Conservation (phyloP, 2,888 invertebrate genomes). For the Drosophila subquinaria region DNA sequence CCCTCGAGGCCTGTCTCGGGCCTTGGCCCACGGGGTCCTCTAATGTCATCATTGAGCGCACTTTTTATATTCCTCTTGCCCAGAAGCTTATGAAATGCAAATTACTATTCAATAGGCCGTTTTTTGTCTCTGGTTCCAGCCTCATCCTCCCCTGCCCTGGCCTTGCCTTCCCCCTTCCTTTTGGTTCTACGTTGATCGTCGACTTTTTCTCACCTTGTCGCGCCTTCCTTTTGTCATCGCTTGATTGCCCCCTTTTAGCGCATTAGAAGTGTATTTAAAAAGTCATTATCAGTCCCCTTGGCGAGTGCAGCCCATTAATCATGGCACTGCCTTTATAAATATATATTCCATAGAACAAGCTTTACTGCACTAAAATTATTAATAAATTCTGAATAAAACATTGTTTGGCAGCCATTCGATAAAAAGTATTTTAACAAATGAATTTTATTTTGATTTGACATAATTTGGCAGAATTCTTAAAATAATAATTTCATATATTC, state of each 20-base stretch:
- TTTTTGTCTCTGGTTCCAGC: conserved; percentile 27
- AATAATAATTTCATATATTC: no score
- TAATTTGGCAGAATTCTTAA: no score
- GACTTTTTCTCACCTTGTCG: conserved; percentile 54
- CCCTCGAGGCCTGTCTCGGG: conserved; percentile 47
- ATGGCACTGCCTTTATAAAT: conserved; percentile 26
- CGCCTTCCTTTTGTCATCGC: conserved; percentile 52
- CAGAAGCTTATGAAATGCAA: conserved; percentile 73
- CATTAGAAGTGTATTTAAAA: conserved; percentile 77
- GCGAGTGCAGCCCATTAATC: conserved; percentile 70
- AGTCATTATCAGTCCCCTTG: conserved; percentile 72
- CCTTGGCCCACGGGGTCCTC: conserved; percentile 39
- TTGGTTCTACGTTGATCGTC: conserved; percentile 26
- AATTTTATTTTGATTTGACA: background rate
- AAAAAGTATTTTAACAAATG: background rate
- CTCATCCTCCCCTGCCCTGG: conserved; percentile 20
- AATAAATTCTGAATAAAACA: background rate
- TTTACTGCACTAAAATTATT: conserved; percentile 24
- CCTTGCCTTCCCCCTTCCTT: background rate
- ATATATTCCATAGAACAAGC: conserved; percentile 8
- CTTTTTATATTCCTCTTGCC: conserved; percentile 19
- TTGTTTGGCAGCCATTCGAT: background rate
- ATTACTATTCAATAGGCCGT: conserved; percentile 76
- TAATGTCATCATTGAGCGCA: conserved; percentile 62
- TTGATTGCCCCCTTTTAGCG: conserved; percentile 70